Evolutionary conservation across 1,140 invertebrate species (phyloP).

Genomic region (Luehdorfia chinensis): DNA sequence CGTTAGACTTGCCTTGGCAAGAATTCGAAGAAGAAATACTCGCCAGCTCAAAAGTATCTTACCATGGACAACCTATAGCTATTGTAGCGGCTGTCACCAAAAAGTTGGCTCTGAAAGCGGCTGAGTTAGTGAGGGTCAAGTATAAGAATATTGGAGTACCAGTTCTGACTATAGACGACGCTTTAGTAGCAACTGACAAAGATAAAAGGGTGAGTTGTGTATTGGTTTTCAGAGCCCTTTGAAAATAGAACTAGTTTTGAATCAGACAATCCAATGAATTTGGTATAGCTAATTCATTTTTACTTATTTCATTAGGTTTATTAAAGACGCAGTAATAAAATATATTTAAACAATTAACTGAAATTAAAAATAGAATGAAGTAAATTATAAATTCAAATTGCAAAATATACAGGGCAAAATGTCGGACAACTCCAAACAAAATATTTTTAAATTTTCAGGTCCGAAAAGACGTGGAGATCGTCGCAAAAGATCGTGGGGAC

Average conservation of each 20-base stretch:
- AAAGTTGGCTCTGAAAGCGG: constrained; percentile 79
- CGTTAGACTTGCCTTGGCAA: constrained; percentile 34
- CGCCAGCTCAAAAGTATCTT: constrained; percentile 74
- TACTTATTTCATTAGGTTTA: no score
- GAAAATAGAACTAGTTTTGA: no score
- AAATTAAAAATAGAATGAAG: no score
- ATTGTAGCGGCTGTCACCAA: constrained; percentile 82
- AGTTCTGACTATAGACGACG: constrained; percentile 78
- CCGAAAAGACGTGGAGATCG: constrained; percentile 34
- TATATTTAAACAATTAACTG: no score
- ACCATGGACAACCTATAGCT: constrained; percentile 85
- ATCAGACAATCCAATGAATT: no score
- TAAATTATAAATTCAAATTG: no score
- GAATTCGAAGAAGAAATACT: constrained; percentile 75
- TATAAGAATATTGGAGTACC: constrained; percentile 72
- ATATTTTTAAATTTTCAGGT: constrained; percentile 29
- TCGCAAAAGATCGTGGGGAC: constrained; percentile 42
- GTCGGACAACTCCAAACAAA: neutral
- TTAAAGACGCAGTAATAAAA: no score
- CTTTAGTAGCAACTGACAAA: constrained; percentile 69
- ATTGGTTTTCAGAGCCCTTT: no score
- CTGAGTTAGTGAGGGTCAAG: constrained; percentile 81
- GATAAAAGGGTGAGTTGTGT: constrained; percentile 44
- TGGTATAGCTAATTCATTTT: no score
- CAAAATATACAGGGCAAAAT: no score